These are phyloP conservation scores for Dendrolimus houi DNA, from an alignment of 2,888 invertebrate genomes.

Conservation along the genomic window DNA sequence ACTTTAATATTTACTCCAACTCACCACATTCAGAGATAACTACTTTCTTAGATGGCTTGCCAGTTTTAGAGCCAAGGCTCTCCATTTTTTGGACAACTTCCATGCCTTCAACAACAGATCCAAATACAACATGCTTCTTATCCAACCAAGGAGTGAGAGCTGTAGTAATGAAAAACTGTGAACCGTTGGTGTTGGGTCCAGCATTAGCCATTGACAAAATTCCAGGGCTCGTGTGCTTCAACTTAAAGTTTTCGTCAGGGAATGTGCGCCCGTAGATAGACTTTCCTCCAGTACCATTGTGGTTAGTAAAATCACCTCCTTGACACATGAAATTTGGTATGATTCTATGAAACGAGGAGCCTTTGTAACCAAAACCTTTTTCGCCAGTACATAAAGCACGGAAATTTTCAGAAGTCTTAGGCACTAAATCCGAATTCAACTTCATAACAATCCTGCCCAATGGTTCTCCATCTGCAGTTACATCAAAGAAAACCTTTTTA, in stretches of 20 bases:
- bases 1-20: slow-evolving; percentile 55
- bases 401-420: slow-evolving; percentile 97
- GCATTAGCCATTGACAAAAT: slow-evolving; percentile 97
- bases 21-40: slow-evolving; percentile 89
- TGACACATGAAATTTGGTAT: slow-evolving; percentile 98
- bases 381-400: slow-evolving; percentile 86
- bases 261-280: slow-evolving; percentile 97
- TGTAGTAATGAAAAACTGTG: slow-evolving; percentile 97
- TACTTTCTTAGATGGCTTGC: slow-evolving; percentile 90
- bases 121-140: slow-evolving; percentile 96
- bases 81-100: slow-evolving; percentile 93
- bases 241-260: slow-evolving; percentile 95
- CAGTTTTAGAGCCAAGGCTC: slow-evolving; percentile 86
- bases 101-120: slow-evolving; percentile 92
- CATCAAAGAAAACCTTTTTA: slow-evolving; percentile 88
- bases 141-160: slow-evolving; percentile 96
- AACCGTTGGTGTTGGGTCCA: slow-evolving; percentile 96
- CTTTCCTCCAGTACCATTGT: slow-evolving; percentile 96
- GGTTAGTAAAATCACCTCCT: slow-evolving; percentile 94
- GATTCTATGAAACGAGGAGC: slow-evolving; percentile 91
- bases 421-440: slow-evolving; percentile 91
- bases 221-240: slow-evolving; percentile 94
- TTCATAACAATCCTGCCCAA: slow-evolving; percentile 93
- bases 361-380: slow-evolving; percentile 88
- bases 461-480: slow-evolving; percentile 86